Base-by-base conservation (phyloP, 2,888 invertebrate genomes). In the Drosophila nr. perissopoda region DNA sequence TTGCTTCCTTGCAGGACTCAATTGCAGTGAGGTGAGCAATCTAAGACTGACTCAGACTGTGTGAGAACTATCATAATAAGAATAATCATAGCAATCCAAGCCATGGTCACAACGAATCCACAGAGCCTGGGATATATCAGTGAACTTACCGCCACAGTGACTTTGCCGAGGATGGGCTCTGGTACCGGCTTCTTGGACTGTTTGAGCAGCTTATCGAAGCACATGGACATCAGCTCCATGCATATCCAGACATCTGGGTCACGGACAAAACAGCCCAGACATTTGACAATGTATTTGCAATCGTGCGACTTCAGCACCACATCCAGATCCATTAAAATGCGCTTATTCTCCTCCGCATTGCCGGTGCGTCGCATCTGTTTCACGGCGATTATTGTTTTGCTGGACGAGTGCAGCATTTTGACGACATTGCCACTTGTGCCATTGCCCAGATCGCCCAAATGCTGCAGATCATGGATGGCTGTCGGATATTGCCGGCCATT, bases 171-270 rank as follows among this genome's bases (percentile, higher is more conserved):
- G 91, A 99, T 98, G 87, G 95, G 95, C 94, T 99, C 99, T 5
- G 99, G 99, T 91, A 99, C 97, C n/a, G 98, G 97, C 81, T 95
- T 95, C 74, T 96, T 96, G 46, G 97, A 94, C 84, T 96, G 94
- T 93, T 98, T 98, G 74, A 99, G 94, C 91, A 99, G 94, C 94
- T 99, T 99, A 93, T 99, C 99, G 92, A 99, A 97, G 94, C 99
- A 99, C 27, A 99, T 98, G 18, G 98, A 97, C 99, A 99, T 99
- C 82, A 99, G 94, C 94, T 99, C 99, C 99, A 99, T 99, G 93
- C 99, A 99, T 92, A 99, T 99, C 98, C 99, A 99, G 0, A 99
- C 99, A 93, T 99, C 99, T 1, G 98, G 97, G 92, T 98, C 98
- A 0, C 98, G 98, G 64, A 99, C 98, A 94, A 99, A 99, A 94